These are phyloP conservation scores for Plecotus auritus DNA, from an alignment of 2,113 vertebrate species.

Conservation along the genomic window DNA sequence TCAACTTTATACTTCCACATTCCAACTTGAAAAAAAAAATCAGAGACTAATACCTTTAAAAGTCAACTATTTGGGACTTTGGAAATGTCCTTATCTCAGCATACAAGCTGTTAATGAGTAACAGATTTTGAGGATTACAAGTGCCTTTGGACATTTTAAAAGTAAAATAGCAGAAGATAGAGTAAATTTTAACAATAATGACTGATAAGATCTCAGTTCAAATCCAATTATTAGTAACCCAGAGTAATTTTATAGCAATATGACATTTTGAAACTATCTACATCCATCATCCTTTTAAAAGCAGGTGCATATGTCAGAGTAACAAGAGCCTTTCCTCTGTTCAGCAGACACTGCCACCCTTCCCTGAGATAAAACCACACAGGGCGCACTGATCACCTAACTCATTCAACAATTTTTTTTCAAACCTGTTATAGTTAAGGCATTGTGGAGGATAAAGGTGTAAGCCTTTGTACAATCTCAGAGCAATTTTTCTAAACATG, in stretches of 20 bases:
- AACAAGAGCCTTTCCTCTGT: slow-evolving; percentile 1
- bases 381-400: neutral
- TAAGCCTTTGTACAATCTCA: slow-evolving; percentile 11
- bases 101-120: slow-evolving; percentile 78
- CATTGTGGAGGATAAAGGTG: neutral
- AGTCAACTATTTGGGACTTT: slow-evolving; percentile 78
- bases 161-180: neutral
- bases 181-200: neutral
- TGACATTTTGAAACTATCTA: slow-evolving; percentile 14
- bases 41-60: slow-evolving; percentile 76
- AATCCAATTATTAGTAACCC: slow-evolving; percentile 1
- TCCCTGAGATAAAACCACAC: neutral
- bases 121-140: slow-evolving; percentile 69
- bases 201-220: slow-evolving; percentile 36
- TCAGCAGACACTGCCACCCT: neutral
- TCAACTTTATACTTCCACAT: slow-evolving; percentile 72
- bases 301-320: neutral
- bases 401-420: neutral
- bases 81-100: slow-evolving; percentile 73
- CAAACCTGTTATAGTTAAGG: neutral
- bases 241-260: slow-evolving; percentile 24
- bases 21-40: slow-evolving; percentile 67
- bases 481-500: neutral
- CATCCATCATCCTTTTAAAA: slow-evolving; percentile 20
- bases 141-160: slow-evolving; percentile 58